Evolutionary conservation across 2,888 invertebrate genomes (phyloP).

Genomic region (Seira ritae): DNA sequence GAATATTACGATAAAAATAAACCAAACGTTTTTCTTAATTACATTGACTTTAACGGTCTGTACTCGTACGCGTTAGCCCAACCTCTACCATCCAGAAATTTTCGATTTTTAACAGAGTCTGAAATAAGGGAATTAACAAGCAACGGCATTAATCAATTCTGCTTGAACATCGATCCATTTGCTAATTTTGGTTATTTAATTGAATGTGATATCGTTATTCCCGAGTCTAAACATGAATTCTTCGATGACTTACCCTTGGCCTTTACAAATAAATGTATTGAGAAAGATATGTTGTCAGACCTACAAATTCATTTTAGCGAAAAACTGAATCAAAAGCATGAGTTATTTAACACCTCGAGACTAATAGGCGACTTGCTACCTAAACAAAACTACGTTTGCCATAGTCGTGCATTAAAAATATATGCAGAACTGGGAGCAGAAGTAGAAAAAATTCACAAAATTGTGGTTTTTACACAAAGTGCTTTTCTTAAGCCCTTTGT

Average conservation of each 20-base stretch:
- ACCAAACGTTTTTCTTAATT: no score
- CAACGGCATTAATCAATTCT: no score
- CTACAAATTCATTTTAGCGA: constrained; percentile 6
- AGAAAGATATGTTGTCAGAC: background rate
- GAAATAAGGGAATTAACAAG: no score
- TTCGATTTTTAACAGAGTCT: no score
- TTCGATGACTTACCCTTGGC: constrained; percentile 5
- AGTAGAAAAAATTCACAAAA: background rate
- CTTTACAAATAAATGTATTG: background rate
- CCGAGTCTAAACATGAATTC: background rate
- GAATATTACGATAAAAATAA: no score
- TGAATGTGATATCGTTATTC: background rate
- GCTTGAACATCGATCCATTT: no score
- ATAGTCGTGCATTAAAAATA: constrained; percentile 8
- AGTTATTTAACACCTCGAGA: background rate
- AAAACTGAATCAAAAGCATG: background rate
- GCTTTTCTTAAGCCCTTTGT: background rate
- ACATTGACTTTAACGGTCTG: no score
- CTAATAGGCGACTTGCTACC: constrained; percentile 7
- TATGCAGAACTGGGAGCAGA: background rate
- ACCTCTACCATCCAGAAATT: no score
- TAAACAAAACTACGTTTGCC: constrained; percentile 1
- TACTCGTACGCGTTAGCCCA: no score
- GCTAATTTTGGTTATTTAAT: no score
- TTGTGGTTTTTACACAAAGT: background rate